These are phyloP conservation scores for Drosophila neotestacea DNA, from an alignment of 2,888 invertebrate species.

Conservation along the genomic window DNA sequence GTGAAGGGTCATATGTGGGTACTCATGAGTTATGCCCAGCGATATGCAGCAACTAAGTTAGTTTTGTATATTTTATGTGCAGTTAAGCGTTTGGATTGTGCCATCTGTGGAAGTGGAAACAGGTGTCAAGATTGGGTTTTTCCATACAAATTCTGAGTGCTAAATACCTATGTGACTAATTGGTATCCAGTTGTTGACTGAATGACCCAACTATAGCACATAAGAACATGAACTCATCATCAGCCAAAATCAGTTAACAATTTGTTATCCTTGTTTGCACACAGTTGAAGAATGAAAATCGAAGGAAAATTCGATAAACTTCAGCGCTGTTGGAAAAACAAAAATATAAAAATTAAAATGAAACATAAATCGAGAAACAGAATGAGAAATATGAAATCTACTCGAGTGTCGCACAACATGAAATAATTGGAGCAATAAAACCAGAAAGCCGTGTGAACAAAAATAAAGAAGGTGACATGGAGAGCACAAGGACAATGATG, in stretches of 20 bases:
- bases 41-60: conserved; percentile 63
- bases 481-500: conserved; percentile 41
- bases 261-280: conserved; percentile 5
- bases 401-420: conserved; percentile 60
- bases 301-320: conserved; percentile 19
- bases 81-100: conserved; percentile 59
- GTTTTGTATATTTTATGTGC: conserved; percentile 68
- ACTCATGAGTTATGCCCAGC: conserved; percentile 62
- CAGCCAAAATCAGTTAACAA: neutral
- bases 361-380: conserved; percentile 5
- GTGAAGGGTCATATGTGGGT: conserved; percentile 9
- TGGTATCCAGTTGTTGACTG: conserved; percentile 8
- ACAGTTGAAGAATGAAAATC: conserved; percentile 1
- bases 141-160: conserved; percentile 14
- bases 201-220: neutral
- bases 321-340: conserved; percentile 17
- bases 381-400: conserved; percentile 52
- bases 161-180: conserved; percentile 16
- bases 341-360: neutral
- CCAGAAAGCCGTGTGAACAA: conserved; percentile 69
- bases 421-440: conserved; percentile 77
- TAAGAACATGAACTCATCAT: neutral
- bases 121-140: conserved; percentile 41
- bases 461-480: conserved; percentile 43
- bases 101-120: conserved; percentile 13